phyloP scores from a whole-genome alignment of 2,797 vertebrate species.

The Epinephelus coioides region DNA sequence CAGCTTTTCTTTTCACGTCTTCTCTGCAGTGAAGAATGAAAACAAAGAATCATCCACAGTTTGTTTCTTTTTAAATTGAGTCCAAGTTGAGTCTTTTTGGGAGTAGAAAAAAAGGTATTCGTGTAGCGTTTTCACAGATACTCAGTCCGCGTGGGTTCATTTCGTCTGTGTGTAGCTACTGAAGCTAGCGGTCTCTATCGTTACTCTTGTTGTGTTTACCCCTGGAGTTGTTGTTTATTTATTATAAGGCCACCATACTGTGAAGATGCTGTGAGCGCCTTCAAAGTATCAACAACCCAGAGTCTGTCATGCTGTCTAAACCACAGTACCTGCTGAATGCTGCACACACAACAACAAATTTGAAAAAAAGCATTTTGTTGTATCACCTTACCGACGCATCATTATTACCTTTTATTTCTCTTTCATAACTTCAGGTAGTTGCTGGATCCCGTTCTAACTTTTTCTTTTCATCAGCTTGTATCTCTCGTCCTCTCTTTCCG shows the following conservation, averaged over 20 bases:
- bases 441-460: slow-evolving; percentile 44
- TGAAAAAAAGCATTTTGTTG: slow-evolving; percentile 45
- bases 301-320: slow-evolving; percentile 82
- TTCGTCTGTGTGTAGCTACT: slow-evolving; percentile 71
- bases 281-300: slow-evolving; percentile 95
- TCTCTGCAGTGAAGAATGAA: slow-evolving; percentile 63
- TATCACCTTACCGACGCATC: slow-evolving; percentile 39
- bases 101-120: slow-evolving; percentile 58
- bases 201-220: slow-evolving; percentile 68
- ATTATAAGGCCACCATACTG: slow-evolving; percentile 90
- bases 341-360: slow-evolving; percentile 68
- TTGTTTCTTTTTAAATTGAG: slow-evolving; percentile 47
- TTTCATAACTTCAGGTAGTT: slow-evolving; percentile 30
- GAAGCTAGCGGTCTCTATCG: slow-evolving; percentile 62
- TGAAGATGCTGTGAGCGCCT: slow-evolving; percentile 82
- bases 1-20: slow-evolving; percentile 52
- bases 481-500: slow-evolving; percentile 37
- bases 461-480: slow-evolving; percentile 22
- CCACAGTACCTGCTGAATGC: slow-evolving; percentile 66
- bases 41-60: slow-evolving; percentile 67
- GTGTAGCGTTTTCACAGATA: slow-evolving; percentile 64
- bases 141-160: slow-evolving; percentile 57
- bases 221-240: slow-evolving; percentile 83
- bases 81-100: slow-evolving; percentile 54
- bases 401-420: slow-evolving; percentile 36